Evolutionary conservation across 2,113 vertebrate species (phyloP), one percentile per base, ranked within the genome.

Genomic region (Tylochromis polylepis): DNA sequence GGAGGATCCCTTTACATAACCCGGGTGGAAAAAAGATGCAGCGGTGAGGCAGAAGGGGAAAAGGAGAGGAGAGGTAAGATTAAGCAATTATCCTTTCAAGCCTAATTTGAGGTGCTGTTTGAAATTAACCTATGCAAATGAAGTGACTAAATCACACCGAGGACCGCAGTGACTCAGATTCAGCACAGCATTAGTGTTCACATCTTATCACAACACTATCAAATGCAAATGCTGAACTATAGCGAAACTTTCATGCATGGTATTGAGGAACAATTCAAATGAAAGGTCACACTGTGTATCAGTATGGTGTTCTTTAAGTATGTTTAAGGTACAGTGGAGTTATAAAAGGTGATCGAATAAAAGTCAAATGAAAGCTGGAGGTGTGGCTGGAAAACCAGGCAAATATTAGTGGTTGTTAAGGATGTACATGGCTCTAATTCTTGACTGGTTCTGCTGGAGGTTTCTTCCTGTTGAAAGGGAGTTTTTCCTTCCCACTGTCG

Each of bases 51-150:
- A 89, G 87, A 81, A 82, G 84, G 79, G 18, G 84, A 41, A 58
- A 87, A 83, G 89, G 41, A 86, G 65, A 87, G 57, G 88, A 90
- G 82, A 95, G 95, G 96, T 96, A 96, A 97, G 97, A 97, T 98
- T 97, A 97, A 97, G 93, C 97, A 98, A 98, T 98, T 98, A 98
- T 97, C 97, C 96, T 98, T 98, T 97, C 97, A 97, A 97, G 97
- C 95, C 96, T 97, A 98, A 97, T 97, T 98, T 98, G 96, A 96
- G 95, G 95, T 97, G 96, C 96, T 96, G 96, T 97, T 98, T 97
- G 97, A 98, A 98, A 98, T 98, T 98, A 98, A 98, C 97, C 97
- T 97, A 97, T 97, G 97, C 94, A 97, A 97, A 98, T 97, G 94
- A 96, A 93, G 95, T 96, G 96, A 95, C 96, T 96, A 96, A 97